These are phyloP conservation scores for Thysanoteuthis rhombus DNA, from an alignment of 2,888 invertebrate genomes.

Conservation along the genomic window DNA sequence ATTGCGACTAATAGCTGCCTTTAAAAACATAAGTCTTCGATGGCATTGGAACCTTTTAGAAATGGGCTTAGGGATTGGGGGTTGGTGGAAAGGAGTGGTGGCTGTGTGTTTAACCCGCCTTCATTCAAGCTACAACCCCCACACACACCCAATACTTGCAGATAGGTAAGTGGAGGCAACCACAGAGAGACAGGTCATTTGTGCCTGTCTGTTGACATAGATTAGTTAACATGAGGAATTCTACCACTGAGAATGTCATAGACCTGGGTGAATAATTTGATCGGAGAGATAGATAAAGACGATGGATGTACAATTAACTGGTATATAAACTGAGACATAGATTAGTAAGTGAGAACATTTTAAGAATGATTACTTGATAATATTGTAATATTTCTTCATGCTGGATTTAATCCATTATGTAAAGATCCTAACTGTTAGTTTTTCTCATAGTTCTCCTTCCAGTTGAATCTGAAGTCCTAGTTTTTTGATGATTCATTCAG, in stretches of 20 bases:
- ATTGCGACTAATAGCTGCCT: constrained; percentile 12
- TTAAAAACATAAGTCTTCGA: neutral
- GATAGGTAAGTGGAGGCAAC: neutral
- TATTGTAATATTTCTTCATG: too few relatives aligned
- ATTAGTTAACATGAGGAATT: neutral
- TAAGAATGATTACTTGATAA: too few relatives aligned
- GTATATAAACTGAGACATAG: neutral
- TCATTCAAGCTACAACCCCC: neutral
- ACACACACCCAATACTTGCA: neutral
- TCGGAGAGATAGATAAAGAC: neutral
- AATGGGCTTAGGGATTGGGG: neutral
- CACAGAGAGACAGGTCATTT: neutral
- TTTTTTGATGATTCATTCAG: too few relatives aligned
- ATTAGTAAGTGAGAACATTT: too few relatives aligned
- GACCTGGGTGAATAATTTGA: neutral
- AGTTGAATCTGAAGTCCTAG: too few relatives aligned
- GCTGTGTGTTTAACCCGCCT: neutral
- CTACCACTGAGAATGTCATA: neutral
- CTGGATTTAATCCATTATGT: too few relatives aligned
- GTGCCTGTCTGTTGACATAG: neutral
- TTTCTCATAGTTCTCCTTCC: too few relatives aligned
- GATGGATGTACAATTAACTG: neutral
- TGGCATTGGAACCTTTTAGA: neutral
- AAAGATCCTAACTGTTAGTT: too few relatives aligned
- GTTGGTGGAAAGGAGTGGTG: neutral